These are phyloP conservation scores for Sycophila texana DNA, from an alignment of 2,888 invertebrate genomes.

Conservation along the genomic window DNA sequence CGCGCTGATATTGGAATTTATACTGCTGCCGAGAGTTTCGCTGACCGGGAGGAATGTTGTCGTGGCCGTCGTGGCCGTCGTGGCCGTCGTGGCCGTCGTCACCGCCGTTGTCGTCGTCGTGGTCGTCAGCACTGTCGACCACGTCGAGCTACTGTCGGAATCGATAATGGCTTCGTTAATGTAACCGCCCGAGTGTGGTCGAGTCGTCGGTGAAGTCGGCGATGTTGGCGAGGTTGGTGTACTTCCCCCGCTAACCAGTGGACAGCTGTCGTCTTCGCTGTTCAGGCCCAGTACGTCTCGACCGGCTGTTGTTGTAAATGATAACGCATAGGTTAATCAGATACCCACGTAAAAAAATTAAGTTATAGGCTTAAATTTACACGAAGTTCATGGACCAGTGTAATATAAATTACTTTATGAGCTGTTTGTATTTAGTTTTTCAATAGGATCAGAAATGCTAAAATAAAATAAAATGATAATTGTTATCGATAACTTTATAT, in stretches of 20 bases:
- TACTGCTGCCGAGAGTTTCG: slow-evolving; percentile 71
- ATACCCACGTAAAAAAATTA: no score
- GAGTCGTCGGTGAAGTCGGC: slow-evolving; percentile 58
- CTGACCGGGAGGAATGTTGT: slow-evolving; percentile 64
- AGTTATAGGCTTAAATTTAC: no score
- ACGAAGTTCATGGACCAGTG: no score
- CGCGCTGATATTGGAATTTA: slow-evolving; percentile 74
- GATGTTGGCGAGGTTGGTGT: slow-evolving; percentile 77
- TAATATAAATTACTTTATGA: no score
- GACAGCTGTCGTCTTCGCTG: slow-evolving; percentile 84
- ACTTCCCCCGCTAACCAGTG: slow-evolving; percentile 82
- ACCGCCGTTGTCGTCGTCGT: slow-evolving; percentile 10
- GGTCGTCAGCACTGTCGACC: slow-evolving; percentile 18
- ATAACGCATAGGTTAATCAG: no score
- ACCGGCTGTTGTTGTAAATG: slow-evolving; percentile 61
- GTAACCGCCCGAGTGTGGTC: slow-evolving; percentile 86
- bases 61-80: neutral
- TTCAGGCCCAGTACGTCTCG: slow-evolving; percentile 75
- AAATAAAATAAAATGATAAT: no score
- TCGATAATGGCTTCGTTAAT: slow-evolving; percentile 88
- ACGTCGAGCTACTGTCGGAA: slow-evolving; percentile 72
- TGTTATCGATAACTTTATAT: no score
- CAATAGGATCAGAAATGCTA: no score
- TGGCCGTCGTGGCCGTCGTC: neutral
- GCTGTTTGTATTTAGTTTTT: no score